Conservation (phyloP, 1,140 invertebrate species). For the Tetramorium alpestre region DNA sequence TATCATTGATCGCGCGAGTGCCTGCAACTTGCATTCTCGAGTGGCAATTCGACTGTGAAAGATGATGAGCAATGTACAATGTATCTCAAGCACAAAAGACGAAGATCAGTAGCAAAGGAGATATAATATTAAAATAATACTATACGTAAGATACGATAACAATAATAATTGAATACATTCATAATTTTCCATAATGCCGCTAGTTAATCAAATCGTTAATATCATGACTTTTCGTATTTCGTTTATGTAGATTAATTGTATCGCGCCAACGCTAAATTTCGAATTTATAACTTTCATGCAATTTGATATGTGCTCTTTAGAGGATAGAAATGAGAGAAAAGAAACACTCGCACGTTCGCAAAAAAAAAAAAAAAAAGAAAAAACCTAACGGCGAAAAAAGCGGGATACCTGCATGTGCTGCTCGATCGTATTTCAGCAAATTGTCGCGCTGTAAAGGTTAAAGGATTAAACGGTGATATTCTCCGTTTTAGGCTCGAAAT, state of each 20-base stretch:
- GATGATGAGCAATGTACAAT: slow-evolving; percentile 31
- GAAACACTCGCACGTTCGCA: background rate
- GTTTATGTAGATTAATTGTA: background rate
- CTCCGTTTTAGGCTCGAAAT: background rate
- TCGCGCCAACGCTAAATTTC: background rate
- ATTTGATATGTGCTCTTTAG: background rate
- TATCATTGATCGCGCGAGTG: slow-evolving; percentile 72
- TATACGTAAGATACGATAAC: background rate
- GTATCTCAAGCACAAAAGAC: slow-evolving; percentile 42
- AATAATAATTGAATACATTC: background rate
- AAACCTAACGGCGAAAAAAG: background rate
- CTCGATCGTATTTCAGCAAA: slow-evolving; percentile 1
- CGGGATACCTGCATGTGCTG: slow-evolving; percentile 6
- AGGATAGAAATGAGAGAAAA: background rate
- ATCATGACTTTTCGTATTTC: background rate
- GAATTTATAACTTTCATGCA: background rate
- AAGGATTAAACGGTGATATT: slow-evolving; percentile 44
- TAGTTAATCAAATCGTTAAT: background rate
- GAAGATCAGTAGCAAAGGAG: background rate
- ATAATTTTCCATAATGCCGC: background rate
- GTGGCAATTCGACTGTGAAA: slow-evolving; percentile 68
- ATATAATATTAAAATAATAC: background rate
- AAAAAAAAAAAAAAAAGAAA: background rate
- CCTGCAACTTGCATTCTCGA: slow-evolving; percentile 71
- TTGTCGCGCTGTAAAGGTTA: slow-evolving; percentile 3